Evolutionary conservation across 2,113 vertebrate species (phyloP).

Genomic region (Paratilapia polleni): DNA sequence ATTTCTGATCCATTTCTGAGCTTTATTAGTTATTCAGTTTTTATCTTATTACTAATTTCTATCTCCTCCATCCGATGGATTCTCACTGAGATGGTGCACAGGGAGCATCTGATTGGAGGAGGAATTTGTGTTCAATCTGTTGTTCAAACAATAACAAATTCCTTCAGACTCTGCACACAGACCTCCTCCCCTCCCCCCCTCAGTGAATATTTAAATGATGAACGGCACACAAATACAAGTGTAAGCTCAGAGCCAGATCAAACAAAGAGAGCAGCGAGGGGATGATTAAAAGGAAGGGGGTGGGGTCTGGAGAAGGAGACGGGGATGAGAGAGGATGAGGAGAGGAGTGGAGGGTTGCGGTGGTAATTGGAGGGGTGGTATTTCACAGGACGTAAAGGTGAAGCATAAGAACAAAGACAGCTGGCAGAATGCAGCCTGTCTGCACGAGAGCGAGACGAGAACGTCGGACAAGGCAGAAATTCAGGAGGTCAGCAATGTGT

Average conservation of each 20-base stretch:
- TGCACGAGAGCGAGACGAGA: neutral
- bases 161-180: neutral
- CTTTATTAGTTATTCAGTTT: neutral
- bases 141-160: neutral
- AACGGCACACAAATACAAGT: neutral
- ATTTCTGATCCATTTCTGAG: neutral
- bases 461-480: neutral
- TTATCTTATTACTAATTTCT: neutral
- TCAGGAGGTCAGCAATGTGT: neutral
- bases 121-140: neutral
- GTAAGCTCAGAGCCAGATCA: neutral
- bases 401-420: neutral
- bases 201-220: neutral
- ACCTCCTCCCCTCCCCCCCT: neutral
- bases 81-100: neutral
- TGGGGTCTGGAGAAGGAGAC: neutral
- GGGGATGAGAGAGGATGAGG: neutral
- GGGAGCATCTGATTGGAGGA: neutral
- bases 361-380: neutral
- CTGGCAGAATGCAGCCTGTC: neutral
- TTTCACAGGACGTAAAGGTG: neutral
- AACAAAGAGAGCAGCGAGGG: neutral
- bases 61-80: neutral
- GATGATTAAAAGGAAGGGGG: neutral
- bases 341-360: neutral